A percentile compares a stretch with the other conserved stretches of the same genome.
Conservation (phyloP, 2,888 invertebrate genomes). For the Dynastes hyllus region DNA sequence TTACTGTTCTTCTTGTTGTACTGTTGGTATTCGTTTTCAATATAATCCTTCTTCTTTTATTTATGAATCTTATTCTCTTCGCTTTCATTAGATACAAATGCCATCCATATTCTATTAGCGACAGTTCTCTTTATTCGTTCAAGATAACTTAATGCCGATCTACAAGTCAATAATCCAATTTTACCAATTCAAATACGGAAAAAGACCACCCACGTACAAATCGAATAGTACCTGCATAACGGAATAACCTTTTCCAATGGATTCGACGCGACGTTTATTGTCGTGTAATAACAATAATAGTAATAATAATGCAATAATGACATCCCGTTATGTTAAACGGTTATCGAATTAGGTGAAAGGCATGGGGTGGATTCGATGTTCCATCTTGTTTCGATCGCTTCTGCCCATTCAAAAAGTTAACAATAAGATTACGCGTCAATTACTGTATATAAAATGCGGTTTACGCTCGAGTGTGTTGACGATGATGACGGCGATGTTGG, state of each 20-base stretch:
- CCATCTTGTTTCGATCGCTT: background rate
- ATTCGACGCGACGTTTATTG: conserved; percentile 8
- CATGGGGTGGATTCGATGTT: background rate
- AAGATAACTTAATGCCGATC: too few relatives aligned
- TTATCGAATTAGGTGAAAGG: conserved; percentile 24
- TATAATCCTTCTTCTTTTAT: too few relatives aligned
- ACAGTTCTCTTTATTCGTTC: too few relatives aligned
- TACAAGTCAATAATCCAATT: background rate
- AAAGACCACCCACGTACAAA: conserved; percentile 13
- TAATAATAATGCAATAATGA: conserved; percentile 4
- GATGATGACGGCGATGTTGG: background rate
- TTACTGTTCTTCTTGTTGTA: too few relatives aligned
- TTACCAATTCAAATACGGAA: background rate
- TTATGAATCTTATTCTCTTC: too few relatives aligned
- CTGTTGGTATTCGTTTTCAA: too few relatives aligned
- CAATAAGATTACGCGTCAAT: conserved; percentile 53
- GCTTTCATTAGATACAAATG: too few relatives aligned
- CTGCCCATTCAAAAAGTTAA: conserved; percentile 48
- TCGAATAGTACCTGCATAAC: conserved; percentile 13
- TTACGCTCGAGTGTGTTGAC: conserved; percentile 43
- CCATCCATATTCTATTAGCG: too few relatives aligned
- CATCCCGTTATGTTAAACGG: conserved; percentile 7
- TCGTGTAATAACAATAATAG: conserved; percentile 2
- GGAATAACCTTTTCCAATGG: background rate
- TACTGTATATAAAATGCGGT: conserved; percentile 51